Evolutionary conservation across 35 echinoderm and acorn worm species (phyloP).

Genomic region (Diadema setosum): DNA sequence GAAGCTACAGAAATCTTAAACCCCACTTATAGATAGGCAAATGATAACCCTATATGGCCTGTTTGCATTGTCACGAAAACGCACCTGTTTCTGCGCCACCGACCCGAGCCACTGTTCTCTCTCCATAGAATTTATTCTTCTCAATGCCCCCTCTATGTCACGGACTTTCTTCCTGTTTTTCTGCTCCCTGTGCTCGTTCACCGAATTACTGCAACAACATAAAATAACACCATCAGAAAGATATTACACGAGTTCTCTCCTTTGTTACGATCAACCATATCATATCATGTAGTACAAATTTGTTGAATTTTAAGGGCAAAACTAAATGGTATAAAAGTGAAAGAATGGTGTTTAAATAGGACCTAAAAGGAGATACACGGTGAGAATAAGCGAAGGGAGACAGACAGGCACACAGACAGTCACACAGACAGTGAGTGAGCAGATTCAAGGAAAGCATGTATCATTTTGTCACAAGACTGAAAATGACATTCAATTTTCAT

Average conservation of each 20-base stretch:
- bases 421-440: too few relatives aligned
- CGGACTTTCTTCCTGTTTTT: conserved; percentile 30
- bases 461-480: too few relatives aligned
- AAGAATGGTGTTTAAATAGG: not conserved
- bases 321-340: not conserved
- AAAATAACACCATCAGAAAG: not conserved
- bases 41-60: too few relatives aligned
- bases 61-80: too few relatives aligned
- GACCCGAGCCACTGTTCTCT: not conserved
- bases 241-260: not conserved
- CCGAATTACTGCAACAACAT: conserved; percentile 25
- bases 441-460: too few relatives aligned
- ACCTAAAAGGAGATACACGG: not conserved
- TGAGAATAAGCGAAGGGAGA: too few relatives aligned
- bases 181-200: conserved; percentile 27
- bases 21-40: too few relatives aligned
- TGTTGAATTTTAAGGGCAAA: not conserved
- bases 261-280: not conserved
- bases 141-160: conserved; percentile 44
- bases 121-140: not conserved
- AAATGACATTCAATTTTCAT: too few relatives aligned
- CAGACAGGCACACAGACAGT: too few relatives aligned
- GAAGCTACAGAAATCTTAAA: too few relatives aligned
- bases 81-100: conserved; percentile 47
- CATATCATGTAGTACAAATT: not conserved